Evolutionary conservation across 1,140 invertebrate species (phyloP).

Genomic region (Wiebesia pumilae): DNA sequence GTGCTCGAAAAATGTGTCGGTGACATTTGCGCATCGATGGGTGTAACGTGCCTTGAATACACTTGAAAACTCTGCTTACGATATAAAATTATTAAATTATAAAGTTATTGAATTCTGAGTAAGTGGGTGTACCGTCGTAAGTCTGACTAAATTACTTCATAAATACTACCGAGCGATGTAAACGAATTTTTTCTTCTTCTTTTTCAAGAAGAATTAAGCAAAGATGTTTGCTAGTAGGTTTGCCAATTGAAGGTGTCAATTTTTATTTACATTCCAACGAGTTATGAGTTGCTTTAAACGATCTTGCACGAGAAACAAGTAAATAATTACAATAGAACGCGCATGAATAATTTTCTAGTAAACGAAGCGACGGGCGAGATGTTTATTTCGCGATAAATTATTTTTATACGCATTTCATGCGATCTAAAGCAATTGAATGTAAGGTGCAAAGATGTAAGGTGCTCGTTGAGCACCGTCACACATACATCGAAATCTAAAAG

Average conservation of each 20-base stretch:
- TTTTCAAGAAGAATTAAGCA: neutral
- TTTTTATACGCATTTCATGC: neutral
- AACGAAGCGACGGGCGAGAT: neutral
- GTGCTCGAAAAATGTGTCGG: neutral
- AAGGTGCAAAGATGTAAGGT: no score
- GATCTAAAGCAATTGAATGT: no score
- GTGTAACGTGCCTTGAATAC: neutral
- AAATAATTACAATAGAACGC: neutral
- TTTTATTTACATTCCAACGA: neutral
- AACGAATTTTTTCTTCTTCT: neutral
- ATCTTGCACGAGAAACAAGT: neutral
- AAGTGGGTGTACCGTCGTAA: neutral
- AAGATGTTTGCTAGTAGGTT: neutral
- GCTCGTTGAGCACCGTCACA: no score
- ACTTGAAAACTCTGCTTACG: neutral
- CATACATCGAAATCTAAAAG: no score
- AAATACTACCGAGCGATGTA: neutral
- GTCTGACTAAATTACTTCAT: neutral
- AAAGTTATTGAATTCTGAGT: neutral
- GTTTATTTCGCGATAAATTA: neutral
- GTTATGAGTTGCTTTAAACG: neutral
- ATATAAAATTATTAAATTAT: neutral
- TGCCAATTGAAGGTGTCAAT: neutral
- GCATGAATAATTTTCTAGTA: neutral
- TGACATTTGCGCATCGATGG: neutral